Conservation (phyloP, 2,113 vertebrate genomes). For the Microtus montanus region DNA sequence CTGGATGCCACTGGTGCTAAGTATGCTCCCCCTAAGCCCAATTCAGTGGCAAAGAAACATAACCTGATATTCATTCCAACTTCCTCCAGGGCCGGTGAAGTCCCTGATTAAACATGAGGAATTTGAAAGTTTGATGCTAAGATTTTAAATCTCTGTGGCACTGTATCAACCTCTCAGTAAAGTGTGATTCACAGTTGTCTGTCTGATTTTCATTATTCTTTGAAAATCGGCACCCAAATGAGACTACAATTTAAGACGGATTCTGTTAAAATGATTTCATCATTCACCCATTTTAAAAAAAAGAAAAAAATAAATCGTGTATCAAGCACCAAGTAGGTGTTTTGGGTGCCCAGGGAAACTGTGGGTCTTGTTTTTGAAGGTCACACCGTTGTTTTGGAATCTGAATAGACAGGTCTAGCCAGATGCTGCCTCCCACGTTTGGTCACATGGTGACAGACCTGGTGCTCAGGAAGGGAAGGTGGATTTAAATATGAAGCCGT, state of each 20-base stretch:
- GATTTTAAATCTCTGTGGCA: background rate
- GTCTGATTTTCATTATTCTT: background rate
- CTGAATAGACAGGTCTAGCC: background rate
- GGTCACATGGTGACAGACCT: background rate
- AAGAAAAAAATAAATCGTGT: background rate
- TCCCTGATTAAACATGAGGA: background rate
- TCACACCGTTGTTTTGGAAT: background rate
- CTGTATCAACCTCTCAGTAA: background rate
- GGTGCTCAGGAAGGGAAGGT: too few species aligned
- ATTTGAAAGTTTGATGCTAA: conserved; percentile 1
- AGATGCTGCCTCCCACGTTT: background rate
- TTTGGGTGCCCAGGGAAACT: background rate
- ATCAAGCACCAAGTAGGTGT: background rate
- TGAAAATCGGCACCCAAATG: background rate
- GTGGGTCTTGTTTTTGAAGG: background rate
- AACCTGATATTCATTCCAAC: background rate
- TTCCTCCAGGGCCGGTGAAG: background rate
- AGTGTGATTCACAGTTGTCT: background rate
- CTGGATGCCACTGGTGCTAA: background rate
- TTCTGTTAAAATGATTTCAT: background rate
- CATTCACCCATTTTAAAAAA: background rate
- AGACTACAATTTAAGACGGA: background rate
- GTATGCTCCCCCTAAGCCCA: background rate
- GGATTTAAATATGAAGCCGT: background rate
- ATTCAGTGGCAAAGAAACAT: background rate